A percentile compares a stretch with the other conserved stretches of the same genome.
Evolutionary conservation across 2,113 vertebrate genomes (phyloP).

Genomic region (Salvator merianae): DNA sequence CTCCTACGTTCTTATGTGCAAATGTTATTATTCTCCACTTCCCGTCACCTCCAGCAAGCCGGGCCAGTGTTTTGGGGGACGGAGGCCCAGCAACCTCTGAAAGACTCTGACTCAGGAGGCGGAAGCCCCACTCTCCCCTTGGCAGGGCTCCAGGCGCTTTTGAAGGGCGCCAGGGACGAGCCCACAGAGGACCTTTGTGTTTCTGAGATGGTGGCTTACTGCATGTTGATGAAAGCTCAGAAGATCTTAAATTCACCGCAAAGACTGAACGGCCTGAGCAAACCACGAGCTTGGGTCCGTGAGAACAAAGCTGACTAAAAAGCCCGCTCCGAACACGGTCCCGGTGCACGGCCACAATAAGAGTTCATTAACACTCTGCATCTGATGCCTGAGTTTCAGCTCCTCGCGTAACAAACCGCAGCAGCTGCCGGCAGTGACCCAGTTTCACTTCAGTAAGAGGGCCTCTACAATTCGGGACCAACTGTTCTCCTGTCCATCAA

Average conservation of each 20-base stretch:
- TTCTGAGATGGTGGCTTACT: no score
- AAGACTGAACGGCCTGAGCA: background rate
- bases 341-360: constrained; percentile 49
- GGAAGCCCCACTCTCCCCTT: background rate
- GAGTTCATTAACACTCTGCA: constrained; percentile 76
- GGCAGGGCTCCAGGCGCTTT: background rate
- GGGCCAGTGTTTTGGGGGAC: background rate
- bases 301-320: background rate
- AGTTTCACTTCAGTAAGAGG: constrained; percentile 33
- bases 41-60: background rate
- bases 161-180: no score
- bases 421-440: background rate
- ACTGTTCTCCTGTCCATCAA: constrained; percentile 1
- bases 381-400: constrained; percentile 50
- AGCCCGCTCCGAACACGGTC: background rate
- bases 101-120: background rate
- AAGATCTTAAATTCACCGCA: no score
- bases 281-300: constrained; percentile 14
- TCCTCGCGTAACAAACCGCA: background rate
- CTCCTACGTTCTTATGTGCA: background rate
- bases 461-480: constrained; percentile 21
- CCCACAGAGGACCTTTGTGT: no score
- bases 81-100: background rate
- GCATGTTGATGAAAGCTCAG: no score
- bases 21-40: background rate